Percentiles rank a stretch among this genome's conserved stretches.
Evolutionary conservation across 2,888 invertebrate species (phyloP).

Genomic region (Andrena hattorfiana): DNA sequence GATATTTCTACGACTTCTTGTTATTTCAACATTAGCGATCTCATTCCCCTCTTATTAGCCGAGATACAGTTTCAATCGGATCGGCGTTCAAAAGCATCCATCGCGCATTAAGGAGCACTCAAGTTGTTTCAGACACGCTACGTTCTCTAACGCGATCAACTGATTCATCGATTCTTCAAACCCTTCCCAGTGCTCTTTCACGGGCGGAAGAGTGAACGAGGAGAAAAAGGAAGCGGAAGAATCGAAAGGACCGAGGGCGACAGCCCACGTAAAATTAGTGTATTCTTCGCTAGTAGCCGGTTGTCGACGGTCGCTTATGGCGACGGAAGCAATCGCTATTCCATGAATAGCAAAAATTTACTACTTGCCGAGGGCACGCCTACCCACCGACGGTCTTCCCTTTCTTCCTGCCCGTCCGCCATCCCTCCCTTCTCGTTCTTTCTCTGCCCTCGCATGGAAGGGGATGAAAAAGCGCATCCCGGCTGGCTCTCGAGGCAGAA

Average conservation of each 20-base stretch:
- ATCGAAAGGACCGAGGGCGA: constrained; percentile 47
- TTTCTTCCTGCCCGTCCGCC: constrained; percentile 14
- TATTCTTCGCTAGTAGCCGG: constrained; percentile 74
- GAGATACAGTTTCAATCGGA: constrained; percentile 18
- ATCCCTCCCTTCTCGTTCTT: constrained; percentile 10
- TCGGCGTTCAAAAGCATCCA: neutral
- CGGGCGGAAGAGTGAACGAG: constrained; percentile 10
- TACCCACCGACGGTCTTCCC: constrained; percentile 20
- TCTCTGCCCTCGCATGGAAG: neutral
- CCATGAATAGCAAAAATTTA: constrained; percentile 82
- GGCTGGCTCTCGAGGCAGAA: constrained; percentile 15
- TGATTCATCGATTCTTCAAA: constrained; percentile 12
- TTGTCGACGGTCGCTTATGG: constrained; percentile 68
- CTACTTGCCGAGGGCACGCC: constrained; percentile 60
- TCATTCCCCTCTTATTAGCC: constrained; percentile 15
- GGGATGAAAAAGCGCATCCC: constrained; percentile 54
- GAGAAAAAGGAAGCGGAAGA: constrained; percentile 37
- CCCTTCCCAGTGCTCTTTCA: neutral
- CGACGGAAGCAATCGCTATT: constrained; percentile 80
- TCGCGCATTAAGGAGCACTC: neutral
- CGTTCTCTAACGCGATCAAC: constrained; percentile 11
- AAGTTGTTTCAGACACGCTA: constrained; percentile 26
- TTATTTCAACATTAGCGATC: neutral
- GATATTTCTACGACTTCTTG: constrained; percentile 26
- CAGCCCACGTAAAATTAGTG: constrained; percentile 79